Conservation (phyloP, 2,888 invertebrate species). For the Ophion slaviceki region DNA sequence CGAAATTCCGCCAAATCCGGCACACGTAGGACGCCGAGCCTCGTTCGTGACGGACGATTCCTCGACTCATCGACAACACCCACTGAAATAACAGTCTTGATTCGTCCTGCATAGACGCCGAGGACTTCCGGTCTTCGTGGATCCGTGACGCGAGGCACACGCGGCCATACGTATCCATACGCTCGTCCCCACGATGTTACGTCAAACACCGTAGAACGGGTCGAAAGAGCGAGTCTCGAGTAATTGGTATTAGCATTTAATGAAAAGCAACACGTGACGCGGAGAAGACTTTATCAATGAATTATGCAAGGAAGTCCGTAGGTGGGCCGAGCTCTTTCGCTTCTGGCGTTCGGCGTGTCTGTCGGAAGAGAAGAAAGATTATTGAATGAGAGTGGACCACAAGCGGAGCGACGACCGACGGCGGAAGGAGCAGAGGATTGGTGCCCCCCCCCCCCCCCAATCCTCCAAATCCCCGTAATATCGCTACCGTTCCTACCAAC, state of each 20-base stretch:
- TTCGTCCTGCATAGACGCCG: constrained; percentile 47
- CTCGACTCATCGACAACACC: constrained; percentile 2
- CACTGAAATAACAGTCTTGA: constrained; percentile 28
- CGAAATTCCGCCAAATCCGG: background rate
- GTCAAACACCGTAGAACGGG: constrained; percentile 62
- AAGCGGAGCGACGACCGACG: background rate
- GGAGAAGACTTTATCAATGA: constrained; percentile 70
- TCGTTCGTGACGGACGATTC: background rate
- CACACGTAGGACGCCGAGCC: background rate
- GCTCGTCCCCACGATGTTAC: constrained; percentile 62
- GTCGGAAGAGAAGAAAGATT: constrained; percentile 25
- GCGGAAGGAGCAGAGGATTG: too few species aligned
- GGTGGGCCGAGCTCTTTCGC: constrained; percentile 59
- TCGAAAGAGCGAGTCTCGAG: constrained; percentile 48
- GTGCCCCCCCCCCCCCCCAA: too few species aligned
- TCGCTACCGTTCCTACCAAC: constrained; percentile 49
- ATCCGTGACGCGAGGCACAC: too few species aligned
- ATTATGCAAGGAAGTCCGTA: constrained; percentile 70
- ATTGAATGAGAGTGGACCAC: constrained; percentile 5
- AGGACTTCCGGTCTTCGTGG: constrained; percentile 22
- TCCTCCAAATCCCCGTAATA: background rate
- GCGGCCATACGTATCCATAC: too few species aligned
- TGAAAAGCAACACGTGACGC: constrained; percentile 71
- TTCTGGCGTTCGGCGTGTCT: constrained; percentile 26
- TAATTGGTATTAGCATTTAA: constrained; percentile 75